Percentiles rank a stretch among this genome's conserved stretches.
Conservation (phyloP, 2,113 vertebrate species). For the Stigmatopora argus region DNA sequence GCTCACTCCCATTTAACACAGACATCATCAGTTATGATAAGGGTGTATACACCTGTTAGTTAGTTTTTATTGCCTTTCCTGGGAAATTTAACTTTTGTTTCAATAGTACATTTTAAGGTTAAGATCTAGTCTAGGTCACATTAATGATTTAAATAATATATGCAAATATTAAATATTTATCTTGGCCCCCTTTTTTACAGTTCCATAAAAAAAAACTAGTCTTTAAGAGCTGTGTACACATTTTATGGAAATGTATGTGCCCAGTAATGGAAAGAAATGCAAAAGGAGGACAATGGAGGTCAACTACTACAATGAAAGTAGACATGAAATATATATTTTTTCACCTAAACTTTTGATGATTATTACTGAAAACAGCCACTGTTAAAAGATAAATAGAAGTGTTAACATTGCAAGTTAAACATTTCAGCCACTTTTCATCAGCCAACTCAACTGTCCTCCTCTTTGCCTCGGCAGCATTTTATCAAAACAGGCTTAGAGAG, state of each 20-base stretch:
- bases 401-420: constrained; percentile 25
- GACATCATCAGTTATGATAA: too few species aligned
- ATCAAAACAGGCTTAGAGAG: constrained; percentile 15
- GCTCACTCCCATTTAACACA: too few species aligned
- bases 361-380: not conserved
- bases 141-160: not conserved
- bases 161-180: not conserved
- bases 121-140: not conserved
- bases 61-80: too few species aligned
- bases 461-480: constrained; percentile 2
- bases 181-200: not conserved
- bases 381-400: constrained; percentile 23
- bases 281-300: too few species aligned
- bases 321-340: too few species aligned
- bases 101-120: too few species aligned
- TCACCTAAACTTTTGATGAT: too few species aligned
- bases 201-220: not conserved
- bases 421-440: not conserved
- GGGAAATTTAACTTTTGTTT: too few species aligned
- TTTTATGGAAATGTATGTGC: constrained; percentile 6
- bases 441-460: constrained; percentile 3
- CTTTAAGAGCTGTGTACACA: not conserved
- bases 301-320: not conserved
- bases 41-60: too few species aligned
- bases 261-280: constrained; percentile 8